Evolutionary conservation across 2,113 vertebrate genomes (phyloP).

Genomic region (Cygnus atratus): DNA sequence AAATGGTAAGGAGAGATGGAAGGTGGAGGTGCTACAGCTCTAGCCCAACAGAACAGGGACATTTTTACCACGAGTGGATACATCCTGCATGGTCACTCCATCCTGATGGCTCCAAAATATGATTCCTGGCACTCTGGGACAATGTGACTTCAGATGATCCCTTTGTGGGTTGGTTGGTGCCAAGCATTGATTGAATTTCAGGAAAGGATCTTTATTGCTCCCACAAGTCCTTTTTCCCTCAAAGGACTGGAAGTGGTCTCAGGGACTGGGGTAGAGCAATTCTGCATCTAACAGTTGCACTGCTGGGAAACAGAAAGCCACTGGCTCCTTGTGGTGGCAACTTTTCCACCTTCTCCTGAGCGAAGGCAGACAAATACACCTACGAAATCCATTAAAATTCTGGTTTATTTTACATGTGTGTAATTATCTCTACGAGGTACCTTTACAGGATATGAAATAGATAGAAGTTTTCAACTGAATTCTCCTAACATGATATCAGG

Average conservation of each 20-base stretch:
- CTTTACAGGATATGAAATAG: not conserved
- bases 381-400: not conserved
- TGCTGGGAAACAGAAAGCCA: not conserved
- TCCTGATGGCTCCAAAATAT: not conserved
- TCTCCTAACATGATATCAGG: not conserved
- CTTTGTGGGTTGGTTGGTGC: not conserved
- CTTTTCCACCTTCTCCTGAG: not conserved
- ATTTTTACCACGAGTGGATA: not conserved
- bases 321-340: not conserved
- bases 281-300: not conserved
- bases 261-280: not conserved
- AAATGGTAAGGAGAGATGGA: not conserved
- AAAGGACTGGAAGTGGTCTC: not conserved
- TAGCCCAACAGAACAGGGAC: fast-evolving
- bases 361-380: not conserved
- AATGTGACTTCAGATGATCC: not conserved
- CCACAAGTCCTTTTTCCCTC: not conserved
- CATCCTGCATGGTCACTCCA: not conserved
- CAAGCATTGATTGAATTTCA: not conserved
- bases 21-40: fast-evolving
- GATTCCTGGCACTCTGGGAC: not conserved
- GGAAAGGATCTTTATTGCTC: not conserved
- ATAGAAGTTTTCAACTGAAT: not conserved
- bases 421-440: not conserved
- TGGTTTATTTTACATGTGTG: not conserved